Evolutionary conservation across 2,888 invertebrate genomes (phyloP), one percentile per base, ranked within the genome.

Genomic region (Lordiphosa andalusiaca): DNA sequence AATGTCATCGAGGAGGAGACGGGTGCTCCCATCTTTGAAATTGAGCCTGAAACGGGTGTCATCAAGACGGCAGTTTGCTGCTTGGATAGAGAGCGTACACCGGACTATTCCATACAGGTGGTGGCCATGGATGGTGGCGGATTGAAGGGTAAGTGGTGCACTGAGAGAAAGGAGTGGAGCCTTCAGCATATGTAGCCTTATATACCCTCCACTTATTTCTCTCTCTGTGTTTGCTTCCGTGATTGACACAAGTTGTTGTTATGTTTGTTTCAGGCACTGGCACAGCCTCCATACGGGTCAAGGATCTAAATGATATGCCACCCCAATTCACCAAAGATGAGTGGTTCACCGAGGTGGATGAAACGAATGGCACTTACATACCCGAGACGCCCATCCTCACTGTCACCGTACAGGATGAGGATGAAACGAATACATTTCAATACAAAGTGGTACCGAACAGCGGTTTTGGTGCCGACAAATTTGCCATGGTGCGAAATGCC

Each of bases 301-400:
- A 95, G 90, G 98, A 99, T 90, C 95, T 98, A 84, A 99, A 99
- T 90, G 98, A 99, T 90, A 98, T 98, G 96, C 96, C 97, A 39
- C 98, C 98, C 4, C 95, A 95, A 88, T 98, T 97, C 86, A 97
- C 96, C 4, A 98, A 98, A 90, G 96, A 96, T 69, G 97, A 97
- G 91, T 97, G 97, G 97, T 94, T 95, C 84, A 97, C 97, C 4
- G 97, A 97, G 91, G 97, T 97, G 53, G 97, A 97, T 87, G 97
- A 97, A 91, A 97, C 97, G 7, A 96, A 97, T 90, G 97, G 97
- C 50, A 94, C 94, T 33, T 94, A 94, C 87, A 91, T 97, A 78
- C 97, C 97, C 12, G 97, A 97, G 90, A 94, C 95, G 91, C 97
- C 97, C 3, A 97, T 97, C 75, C 92, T 97, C 21, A 97, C 97